A percentile compares a stretch with the other conserved stretches of the same genome.
Conservation (phyloP, 2,797 vertebrate species). For the Pangasius mekongensis region DNA sequence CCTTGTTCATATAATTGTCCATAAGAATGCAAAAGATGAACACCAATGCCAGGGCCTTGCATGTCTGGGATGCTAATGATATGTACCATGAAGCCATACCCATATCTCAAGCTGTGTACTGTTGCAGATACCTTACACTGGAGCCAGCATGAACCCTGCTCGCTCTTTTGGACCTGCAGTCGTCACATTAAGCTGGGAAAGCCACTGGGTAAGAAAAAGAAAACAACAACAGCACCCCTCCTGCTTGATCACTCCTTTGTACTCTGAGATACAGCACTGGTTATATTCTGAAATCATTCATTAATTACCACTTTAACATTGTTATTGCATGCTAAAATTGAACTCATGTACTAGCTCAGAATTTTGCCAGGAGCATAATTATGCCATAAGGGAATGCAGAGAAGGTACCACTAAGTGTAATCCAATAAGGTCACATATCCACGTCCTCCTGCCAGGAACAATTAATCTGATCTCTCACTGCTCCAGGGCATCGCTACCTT, state of each 20-base stretch:
- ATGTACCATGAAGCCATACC: background rate
- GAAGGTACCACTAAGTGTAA: constrained; percentile 33
- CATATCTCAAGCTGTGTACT: constrained; percentile 16
- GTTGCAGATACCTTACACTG: constrained; percentile 90
- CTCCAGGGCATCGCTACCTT: constrained; percentile 24
- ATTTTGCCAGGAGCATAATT: background rate
- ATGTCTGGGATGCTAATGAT: background rate
- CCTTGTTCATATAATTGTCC: background rate
- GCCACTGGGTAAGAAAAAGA: constrained; percentile 88
- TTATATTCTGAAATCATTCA: background rate
- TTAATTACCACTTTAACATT: background rate
- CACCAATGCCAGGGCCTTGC: background rate
- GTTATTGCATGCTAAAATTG: background rate
- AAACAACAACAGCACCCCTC: background rate
- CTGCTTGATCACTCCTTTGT: background rate
- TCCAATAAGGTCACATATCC: constrained; percentile 48
- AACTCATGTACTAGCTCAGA: background rate
- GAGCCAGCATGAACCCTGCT: constrained; percentile 97
- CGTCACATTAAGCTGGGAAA: constrained; percentile 86
- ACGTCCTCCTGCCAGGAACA: constrained; percentile 29
- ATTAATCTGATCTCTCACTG: constrained; percentile 19
- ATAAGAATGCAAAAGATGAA: background rate
- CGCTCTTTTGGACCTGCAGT: constrained; percentile 93
- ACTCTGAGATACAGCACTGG: background rate
- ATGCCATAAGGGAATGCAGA: constrained; percentile 5